These are phyloP conservation scores for Rhinolophus sinicus DNA, from an alignment of 2,113 vertebrate species.

Conservation along the genomic window DNA sequence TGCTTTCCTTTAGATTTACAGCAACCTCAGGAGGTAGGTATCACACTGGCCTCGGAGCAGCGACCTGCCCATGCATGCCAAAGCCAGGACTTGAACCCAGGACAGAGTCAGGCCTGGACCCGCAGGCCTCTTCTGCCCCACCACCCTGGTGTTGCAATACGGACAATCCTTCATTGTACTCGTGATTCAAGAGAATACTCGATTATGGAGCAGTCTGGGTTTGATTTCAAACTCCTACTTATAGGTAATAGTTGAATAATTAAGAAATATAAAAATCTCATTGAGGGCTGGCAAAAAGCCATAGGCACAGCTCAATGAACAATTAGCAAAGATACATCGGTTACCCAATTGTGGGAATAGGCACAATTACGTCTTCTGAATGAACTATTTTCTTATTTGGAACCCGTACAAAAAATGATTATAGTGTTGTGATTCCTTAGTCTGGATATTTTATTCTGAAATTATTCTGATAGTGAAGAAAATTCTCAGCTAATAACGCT, in stretches of 20 bases:
- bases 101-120: neutral
- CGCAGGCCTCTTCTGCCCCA: fast-evolving
- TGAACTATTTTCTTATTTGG: slow-evolving; percentile 67
- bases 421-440: slow-evolving; percentile 28
- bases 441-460: slow-evolving; percentile 41
- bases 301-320: slow-evolving; percentile 52
- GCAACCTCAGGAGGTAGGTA: fast-evolving
- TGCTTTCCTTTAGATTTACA: neutral
- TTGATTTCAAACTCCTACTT: slow-evolving; percentile 73
- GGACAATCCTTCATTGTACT: neutral
- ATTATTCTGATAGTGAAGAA: slow-evolving; percentile 36
- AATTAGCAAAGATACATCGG: slow-evolving; percentile 61
- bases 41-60: neutral
- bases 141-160: neutral
- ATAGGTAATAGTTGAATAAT: slow-evolving; percentile 77
- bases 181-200: neutral
- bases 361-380: slow-evolving; percentile 36
- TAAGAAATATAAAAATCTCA: slow-evolving; percentile 77
- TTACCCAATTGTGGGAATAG: slow-evolving; percentile 40
- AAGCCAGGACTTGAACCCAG: neutral
- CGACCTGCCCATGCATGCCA: fast-evolving
- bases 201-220: slow-evolving; percentile 35
- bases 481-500: neutral
- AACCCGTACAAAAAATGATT: slow-evolving; percentile 15
- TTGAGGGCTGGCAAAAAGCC: slow-evolving; percentile 70